phyloP scores from a whole-genome alignment of 2,888 invertebrate genomes.

The Apantesis nais region DNA sequence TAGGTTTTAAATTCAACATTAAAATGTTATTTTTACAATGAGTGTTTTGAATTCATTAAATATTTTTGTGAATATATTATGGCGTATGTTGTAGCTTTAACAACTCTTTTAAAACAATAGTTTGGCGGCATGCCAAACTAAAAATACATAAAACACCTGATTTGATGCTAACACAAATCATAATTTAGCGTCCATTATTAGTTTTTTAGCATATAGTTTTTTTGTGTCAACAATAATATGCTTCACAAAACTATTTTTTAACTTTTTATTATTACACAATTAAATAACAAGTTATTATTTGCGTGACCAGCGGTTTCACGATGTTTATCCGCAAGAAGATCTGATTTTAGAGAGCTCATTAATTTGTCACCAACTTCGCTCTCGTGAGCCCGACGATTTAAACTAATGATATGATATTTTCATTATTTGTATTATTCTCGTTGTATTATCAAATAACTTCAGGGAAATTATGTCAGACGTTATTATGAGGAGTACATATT shows the following conservation, averaged over 20 bases:
- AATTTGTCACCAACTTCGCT: not conserved
- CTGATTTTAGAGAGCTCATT: not conserved
- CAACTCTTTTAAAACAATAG: conserved; percentile 63
- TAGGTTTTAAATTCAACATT: not conserved
- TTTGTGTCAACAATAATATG: conserved; percentile 21
- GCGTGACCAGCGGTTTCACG: not conserved
- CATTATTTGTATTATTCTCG: not conserved
- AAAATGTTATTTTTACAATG: not conserved
- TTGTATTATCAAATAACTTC: not conserved
- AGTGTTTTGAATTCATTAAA: conserved; percentile 29
- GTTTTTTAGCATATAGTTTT: conserved; percentile 23
- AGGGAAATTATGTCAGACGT: not conserved
- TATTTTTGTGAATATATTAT: conserved; percentile 15
- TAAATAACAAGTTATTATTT: conserved; percentile 7
- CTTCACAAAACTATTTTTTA: too few relatives aligned
- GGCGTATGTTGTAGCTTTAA: conserved; percentile 37
- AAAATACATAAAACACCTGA: conserved; percentile 64
- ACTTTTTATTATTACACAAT: too few relatives aligned
- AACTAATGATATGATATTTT: not conserved
- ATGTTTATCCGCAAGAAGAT: not conserved
- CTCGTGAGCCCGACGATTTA: not conserved
- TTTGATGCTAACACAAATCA: conserved; percentile 34
- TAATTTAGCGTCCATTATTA: conserved; percentile 40
- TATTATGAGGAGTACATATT: not conserved
- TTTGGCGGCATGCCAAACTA: conserved; percentile 64